Percentiles rank a stretch among this genome's conserved stretches.
Evolutionary conservation across 2,797 vertebrate species (phyloP).

Genomic region (Labeo calbasu): DNA sequence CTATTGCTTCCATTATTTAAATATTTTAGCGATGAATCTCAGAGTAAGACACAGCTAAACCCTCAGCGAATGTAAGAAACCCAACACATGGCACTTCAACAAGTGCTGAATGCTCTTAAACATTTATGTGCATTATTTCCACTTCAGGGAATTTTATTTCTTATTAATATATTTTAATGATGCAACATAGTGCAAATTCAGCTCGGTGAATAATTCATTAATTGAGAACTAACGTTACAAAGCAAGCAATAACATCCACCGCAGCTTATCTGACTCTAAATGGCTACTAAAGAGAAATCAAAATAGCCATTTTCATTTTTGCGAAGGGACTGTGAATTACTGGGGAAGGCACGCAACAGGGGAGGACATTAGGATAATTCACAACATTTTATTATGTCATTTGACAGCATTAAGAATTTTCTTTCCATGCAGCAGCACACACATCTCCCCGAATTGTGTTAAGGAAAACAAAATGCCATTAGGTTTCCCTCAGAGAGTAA

Average conservation of each 20-base stretch:
- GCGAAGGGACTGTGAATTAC: slow-evolving; percentile 47
- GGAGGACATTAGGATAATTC: slow-evolving; percentile 62
- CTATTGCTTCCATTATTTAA: slow-evolving; percentile 81
- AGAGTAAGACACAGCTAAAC: slow-evolving; percentile 60
- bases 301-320: slow-evolving; percentile 56
- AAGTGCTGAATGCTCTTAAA: slow-evolving; percentile 72
- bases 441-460: slow-evolving; percentile 65
- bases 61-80: slow-evolving; percentile 60
- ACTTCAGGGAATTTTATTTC: slow-evolving; percentile 73
- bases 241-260: slow-evolving; percentile 61
- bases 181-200: slow-evolving; percentile 78
- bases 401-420: slow-evolving; percentile 63
- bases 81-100: slow-evolving; percentile 58
- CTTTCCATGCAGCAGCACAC: slow-evolving; percentile 62
- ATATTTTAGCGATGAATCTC: slow-evolving; percentile 78
- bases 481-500: slow-evolving; percentile 70
- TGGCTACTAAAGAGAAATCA: slow-evolving; percentile 49
- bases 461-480: slow-evolving; percentile 67
- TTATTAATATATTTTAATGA: slow-evolving; percentile 79
- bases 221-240: slow-evolving; percentile 69
- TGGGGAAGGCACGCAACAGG: slow-evolving; percentile 55
- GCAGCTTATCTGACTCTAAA: slow-evolving; percentile 61
- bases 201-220: slow-evolving; percentile 75
- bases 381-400: slow-evolving; percentile 61
- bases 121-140: slow-evolving; percentile 78